Base-by-base conservation (phyloP, 2,888 invertebrate genomes). In the Amiota communis region DNA sequence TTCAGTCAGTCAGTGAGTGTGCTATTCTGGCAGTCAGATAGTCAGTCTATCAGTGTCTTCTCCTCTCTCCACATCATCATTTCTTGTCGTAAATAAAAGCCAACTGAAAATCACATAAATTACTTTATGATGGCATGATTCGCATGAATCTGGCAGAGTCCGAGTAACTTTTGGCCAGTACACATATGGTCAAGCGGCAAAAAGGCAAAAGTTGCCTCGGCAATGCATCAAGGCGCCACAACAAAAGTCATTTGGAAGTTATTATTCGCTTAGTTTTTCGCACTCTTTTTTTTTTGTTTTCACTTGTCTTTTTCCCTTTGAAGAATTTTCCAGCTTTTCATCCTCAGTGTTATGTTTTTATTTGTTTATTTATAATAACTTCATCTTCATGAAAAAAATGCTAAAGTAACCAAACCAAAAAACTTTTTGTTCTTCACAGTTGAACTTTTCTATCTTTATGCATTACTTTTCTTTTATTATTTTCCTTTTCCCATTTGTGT, bases 221-320 rank as follows among this genome's bases (percentile, higher is more conserved):
- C 84, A 80, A 80, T 83, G 77, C 82, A 79, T 80, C 78, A 75
- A 76, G 75, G 74, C 78, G 77, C 84, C 81, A 11, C 15, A 80
- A 79, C 86, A 82, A 82, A 83, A 83, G 84, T 83, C 86, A 85
- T 83, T 83, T 77, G 78, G 77, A 84, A 85, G 83, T 85, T 83
- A 85, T 85, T 84, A 84, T 75, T 75, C 69, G 77, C 59, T 73
- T 71, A 63, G 46, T 10, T 59, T 20, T 20, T 15, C 20, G 36
- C 36, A 49, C 15, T 23, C 17, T 57, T 10, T 71, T 23, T n/a
- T 65, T 20, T 2, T n/a, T 12, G 17, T 17, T 17, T 20, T 36
- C 36, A 36, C 36, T 36, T 36, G 36, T 36, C 0, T 36, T 36
- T 36, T 36, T 36, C 36, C 36, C 36, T 6, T 36, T 36, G 36